Percentiles rank a stretch among this genome's conserved stretches.
These are phyloP conservation scores for Sciaenops ocellatus DNA, from an alignment of 2,797 vertebrate species.

Conservation along the genomic window DNA sequence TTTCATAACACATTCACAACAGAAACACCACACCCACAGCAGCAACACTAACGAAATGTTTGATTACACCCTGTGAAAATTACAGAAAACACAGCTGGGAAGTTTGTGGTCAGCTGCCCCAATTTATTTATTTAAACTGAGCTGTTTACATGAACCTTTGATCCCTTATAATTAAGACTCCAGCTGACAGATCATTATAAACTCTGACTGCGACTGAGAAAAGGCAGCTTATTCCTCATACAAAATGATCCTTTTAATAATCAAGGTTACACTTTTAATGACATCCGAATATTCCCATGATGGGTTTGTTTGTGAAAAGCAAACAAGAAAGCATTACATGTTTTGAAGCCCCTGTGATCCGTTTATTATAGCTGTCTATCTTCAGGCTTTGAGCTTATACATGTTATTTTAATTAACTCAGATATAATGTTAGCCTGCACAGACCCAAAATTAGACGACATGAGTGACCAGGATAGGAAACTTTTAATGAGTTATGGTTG, in stretches of 20 bases:
- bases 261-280: background rate
- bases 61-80: slow-evolving; percentile 3
- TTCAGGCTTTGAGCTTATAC: background rate
- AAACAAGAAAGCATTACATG: no score
- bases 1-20: background rate
- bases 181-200: slow-evolving; percentile 4
- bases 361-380: background rate
- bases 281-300: background rate
- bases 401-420: slow-evolving; percentile 11
- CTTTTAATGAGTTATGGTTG: slow-evolving; percentile 29
- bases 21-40: background rate
- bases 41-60: background rate
- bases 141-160: slow-evolving; percentile 24
- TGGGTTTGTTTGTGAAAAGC: background rate
- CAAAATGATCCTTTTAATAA: background rate
- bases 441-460: background rate
- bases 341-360: background rate
- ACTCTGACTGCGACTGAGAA: background rate
- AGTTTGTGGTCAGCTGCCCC: slow-evolving; percentile 6
- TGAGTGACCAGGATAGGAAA: background rate
- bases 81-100: slow-evolving; percentile 2
- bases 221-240: background rate
- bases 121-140: slow-evolving; percentile 21
- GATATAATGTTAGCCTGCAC: background rate
- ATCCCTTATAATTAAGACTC: slow-evolving; percentile 18